Conservation (phyloP, 2,888 invertebrate genomes). For the Mythimna loreyi region DNA sequence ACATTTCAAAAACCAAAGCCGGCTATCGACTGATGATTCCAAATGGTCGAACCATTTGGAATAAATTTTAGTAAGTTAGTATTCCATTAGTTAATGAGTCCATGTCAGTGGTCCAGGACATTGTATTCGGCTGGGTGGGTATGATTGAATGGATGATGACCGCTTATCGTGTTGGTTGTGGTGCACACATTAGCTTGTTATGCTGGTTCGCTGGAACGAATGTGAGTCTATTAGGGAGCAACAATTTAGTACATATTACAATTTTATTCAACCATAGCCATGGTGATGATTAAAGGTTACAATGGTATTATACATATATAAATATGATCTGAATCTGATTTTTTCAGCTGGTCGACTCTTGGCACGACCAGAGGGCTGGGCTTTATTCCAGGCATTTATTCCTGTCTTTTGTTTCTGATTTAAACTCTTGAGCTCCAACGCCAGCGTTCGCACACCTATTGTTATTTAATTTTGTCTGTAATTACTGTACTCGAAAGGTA, state of each 20-base stretch:
- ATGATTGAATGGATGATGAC: constrained; percentile 49
- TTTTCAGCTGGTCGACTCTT: too few species aligned
- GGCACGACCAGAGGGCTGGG: too few species aligned
- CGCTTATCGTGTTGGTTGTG: constrained; percentile 49
- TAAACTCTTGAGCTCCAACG: too few species aligned
- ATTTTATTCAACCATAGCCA: background rate
- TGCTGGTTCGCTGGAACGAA: constrained; percentile 9
- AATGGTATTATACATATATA: background rate
- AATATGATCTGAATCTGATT: background rate
- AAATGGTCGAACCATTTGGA: background rate
- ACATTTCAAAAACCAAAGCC: too few species aligned
- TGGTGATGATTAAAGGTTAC: background rate
- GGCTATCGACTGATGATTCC: too few species aligned
- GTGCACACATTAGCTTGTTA: constrained; percentile 27
- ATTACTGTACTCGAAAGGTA: too few species aligned
- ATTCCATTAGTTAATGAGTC: constrained; percentile 13
- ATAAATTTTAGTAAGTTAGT: background rate
- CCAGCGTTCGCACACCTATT: too few species aligned
- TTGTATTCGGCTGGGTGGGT: constrained; percentile 32
- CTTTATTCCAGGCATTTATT: too few species aligned
- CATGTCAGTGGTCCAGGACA: background rate
- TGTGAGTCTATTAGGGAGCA: background rate
- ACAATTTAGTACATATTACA: background rate
- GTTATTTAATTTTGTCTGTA: too few species aligned
- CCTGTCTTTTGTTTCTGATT: too few species aligned